Conservation (phyloP, 2,888 invertebrate species). For the Epicampocera succincta region DNA sequence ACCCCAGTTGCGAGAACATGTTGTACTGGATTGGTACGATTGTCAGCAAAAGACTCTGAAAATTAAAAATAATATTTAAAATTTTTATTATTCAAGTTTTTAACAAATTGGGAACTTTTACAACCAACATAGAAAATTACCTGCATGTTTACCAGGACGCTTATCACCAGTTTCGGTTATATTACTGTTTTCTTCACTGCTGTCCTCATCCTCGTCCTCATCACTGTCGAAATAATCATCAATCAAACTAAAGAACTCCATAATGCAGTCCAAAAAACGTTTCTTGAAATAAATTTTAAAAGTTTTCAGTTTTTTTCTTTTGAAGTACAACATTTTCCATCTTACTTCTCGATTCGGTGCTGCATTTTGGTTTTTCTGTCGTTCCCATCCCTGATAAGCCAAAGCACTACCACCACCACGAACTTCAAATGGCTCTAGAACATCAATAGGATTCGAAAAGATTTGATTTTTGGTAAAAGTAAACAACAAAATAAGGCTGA, state of each 20-base stretch:
- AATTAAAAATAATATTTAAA: too few species aligned
- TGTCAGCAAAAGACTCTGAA: too few species aligned
- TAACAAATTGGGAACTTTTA: too few species aligned
- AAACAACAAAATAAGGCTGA: not conserved
- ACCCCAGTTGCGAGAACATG: too few species aligned
- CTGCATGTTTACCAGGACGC: conserved; percentile 20
- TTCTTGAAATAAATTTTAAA: conserved; percentile 13
- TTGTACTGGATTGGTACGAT: too few species aligned
- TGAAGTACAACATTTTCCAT: not conserved
- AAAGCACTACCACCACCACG: not conserved
- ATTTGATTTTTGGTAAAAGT: not conserved
- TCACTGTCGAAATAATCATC: conserved; percentile 22
- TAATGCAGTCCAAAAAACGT: conserved; percentile 35
- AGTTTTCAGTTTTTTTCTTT: not conserved
- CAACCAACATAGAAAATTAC: not conserved
- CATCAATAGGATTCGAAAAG: conserved; percentile 20
- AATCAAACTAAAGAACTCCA: conserved; percentile 6
- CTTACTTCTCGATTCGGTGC: conserved; percentile 4
- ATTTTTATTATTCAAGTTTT: too few species aligned
- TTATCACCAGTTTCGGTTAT: not conserved
- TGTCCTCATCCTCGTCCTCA: conserved; percentile 10
- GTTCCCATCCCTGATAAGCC: not conserved
- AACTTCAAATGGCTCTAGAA: not conserved
- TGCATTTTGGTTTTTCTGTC: not conserved
- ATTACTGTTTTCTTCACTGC: conserved; percentile 1